phyloP scores from a whole-genome alignment of 2,797 vertebrate genomes.

The Clangula hyemalis region DNA sequence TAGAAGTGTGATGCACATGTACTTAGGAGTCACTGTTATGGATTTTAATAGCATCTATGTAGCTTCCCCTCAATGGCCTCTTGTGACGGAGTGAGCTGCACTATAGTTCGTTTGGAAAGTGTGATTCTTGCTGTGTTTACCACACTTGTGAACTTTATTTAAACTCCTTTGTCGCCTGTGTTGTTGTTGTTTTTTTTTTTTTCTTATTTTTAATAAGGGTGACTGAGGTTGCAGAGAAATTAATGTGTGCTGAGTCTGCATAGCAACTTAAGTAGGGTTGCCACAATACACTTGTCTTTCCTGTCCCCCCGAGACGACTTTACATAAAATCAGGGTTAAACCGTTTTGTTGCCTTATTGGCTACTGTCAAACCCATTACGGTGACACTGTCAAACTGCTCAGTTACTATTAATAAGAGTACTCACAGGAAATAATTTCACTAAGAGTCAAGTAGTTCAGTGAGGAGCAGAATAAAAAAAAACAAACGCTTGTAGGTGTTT shows the following conservation, averaged over 20 bases:
- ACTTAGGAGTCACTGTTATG: constrained; percentile 86
- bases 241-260: constrained; percentile 92
- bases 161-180: constrained; percentile 88
- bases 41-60: constrained; percentile 88
- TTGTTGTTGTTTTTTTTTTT: constrained; percentile 78
- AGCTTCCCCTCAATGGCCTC: constrained; percentile 87
- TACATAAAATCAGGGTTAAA: constrained; percentile 24
- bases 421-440: constrained; percentile 55
- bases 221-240: constrained; percentile 89
- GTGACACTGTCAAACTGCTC: constrained; percentile 7
- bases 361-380: neutral
- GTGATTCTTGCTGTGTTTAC: constrained; percentile 89
- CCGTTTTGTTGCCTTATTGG: neutral
- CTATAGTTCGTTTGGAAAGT: constrained; percentile 86
- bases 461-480: constrained; percentile 6
- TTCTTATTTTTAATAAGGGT: constrained; percentile 87
- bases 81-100: constrained; percentile 83
- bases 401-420: constrained; percentile 32
- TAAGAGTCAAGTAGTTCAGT: neutral
- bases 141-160: constrained; percentile 88
- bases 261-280: constrained; percentile 91
- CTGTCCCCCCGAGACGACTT: neutral
- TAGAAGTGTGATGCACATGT: constrained; percentile 81
- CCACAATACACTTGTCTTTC: constrained; percentile 81
- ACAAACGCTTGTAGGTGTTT: neutral